Evolutionary conservation across 2,888 invertebrate genomes (phyloP), one percentile per base, ranked within the genome.

Genomic region (Heteromyza rotundicornis): DNA sequence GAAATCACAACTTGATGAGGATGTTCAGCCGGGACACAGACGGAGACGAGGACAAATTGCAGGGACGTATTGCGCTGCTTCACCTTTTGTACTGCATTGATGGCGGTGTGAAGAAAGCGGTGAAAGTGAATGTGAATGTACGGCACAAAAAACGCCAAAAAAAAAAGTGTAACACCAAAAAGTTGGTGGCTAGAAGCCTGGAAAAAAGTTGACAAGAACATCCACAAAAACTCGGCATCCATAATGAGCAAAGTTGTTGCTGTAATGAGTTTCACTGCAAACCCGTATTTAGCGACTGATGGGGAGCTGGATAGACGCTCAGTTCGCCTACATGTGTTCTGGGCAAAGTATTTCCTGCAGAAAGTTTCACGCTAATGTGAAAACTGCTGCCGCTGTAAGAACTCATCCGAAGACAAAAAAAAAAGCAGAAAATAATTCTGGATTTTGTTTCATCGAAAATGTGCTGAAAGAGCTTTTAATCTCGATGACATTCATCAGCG

Each of bases 241-340:
- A 63, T 70, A 69, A 69, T 69, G 69, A 70, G 68, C 58, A 70
- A 70, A 70, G 69, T 70, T 70, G 65, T 65, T 68, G 66, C 64
- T 58, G 56, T 70, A 70, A 71, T 71, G 71, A 71, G 68, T 71
- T 70, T 68, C 62, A 64, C 57, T 55, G 53, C 64, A 59, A 59
- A n/a, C 12, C 40, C 3, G 14, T 40, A 40, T 12, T 7, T 3
- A 20, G n/a, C 47, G 8, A 20, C 47, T 5, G 5, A 3, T 5
- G 19, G 47, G 19, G 3, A 17, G 20, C 3, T 2, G 14, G n/a
- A n/a, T n/a, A n/a, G n/a, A n/a, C n/a, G n/a, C n/a, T n/a, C n/a
- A n/a, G n/a, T n/a, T n/a, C n/a, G n/a, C 2, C 19, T 47, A 47
- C 47, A 47, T 47, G 47, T 47, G 47, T 47, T 47, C 14, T 47